These are phyloP conservation scores for Autographa gamma DNA, from an alignment of 2,888 invertebrate genomes.

Conservation along the genomic window DNA sequence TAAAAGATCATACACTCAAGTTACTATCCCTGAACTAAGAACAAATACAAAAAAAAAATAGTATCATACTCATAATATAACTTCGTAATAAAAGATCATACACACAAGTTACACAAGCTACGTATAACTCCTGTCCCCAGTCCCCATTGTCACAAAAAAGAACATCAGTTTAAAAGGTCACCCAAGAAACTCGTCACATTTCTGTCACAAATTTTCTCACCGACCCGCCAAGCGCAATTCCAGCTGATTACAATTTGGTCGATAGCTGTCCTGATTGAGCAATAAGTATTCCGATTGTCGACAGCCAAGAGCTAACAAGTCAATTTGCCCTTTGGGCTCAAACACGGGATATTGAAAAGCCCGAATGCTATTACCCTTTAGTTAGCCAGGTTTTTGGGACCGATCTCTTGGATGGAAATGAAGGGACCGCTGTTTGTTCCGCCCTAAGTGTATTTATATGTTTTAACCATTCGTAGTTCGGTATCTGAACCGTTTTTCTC, in stretches of 20 bases:
- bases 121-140: too few species aligned
- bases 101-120: too few species aligned
- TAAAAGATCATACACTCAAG: too few species aligned
- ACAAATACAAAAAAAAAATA: too few species aligned
- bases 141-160: neutral
- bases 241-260: slow-evolving; percentile 45
- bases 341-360: slow-evolving; percentile 61
- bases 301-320: slow-evolving; percentile 56
- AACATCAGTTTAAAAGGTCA: neutral
- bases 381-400: slow-evolving; percentile 45
- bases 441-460: slow-evolving; percentile 23
- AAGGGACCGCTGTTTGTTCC: slow-evolving; percentile 47
- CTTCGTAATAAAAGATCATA: too few species aligned
- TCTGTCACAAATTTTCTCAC: slow-evolving; percentile 14
- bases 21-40: too few species aligned
- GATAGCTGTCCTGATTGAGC: slow-evolving; percentile 50
- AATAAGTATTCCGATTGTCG: slow-evolving; percentile 62
- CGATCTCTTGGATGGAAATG: slow-evolving; percentile 48
- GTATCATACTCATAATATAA: too few species aligned
- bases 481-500: neutral
- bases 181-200: neutral
- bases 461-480: slow-evolving; percentile 7
- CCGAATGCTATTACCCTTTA: slow-evolving; percentile 47
- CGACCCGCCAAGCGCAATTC: slow-evolving; percentile 24
- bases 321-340: slow-evolving; percentile 60